phyloP scores from a whole-genome alignment of 2,113 vertebrate genomes.

The Eurypyga helias region DNA sequence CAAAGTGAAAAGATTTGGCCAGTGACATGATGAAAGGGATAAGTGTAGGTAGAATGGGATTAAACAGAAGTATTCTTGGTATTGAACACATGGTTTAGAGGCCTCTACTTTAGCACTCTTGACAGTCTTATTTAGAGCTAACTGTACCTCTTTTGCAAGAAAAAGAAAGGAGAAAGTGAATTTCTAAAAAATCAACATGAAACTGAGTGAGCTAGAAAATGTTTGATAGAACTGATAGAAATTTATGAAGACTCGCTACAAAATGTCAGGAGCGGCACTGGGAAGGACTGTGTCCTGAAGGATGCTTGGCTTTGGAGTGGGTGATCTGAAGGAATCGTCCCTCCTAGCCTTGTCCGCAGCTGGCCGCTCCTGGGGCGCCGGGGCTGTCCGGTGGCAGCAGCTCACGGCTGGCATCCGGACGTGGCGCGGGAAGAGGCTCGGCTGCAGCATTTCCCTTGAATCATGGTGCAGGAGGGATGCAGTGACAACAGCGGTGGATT shows the following conservation, averaged over 20 bases:
- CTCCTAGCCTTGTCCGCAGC: fast-evolving
- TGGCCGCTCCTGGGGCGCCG: not conserved
- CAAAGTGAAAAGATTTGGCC: slow-evolving; percentile 15
- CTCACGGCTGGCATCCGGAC: not conserved
- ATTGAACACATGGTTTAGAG: not conserved
- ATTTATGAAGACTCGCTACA: not conserved
- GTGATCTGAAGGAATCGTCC: fast-evolving
- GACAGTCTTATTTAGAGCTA: not conserved
- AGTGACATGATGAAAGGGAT: not conserved
- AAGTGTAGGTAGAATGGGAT: slow-evolving; percentile 1
- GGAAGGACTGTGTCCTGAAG: not conserved
- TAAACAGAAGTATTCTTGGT: not conserved
- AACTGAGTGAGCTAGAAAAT: not conserved
- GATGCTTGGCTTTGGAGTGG: fast-evolving
- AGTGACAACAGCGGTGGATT: fast-evolving
- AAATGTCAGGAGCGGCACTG: not conserved
- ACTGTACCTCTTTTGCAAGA: not conserved
- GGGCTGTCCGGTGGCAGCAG: not conserved
- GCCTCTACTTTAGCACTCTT: not conserved
- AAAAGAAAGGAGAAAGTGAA: not conserved
- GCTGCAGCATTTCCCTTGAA: fast-evolving
- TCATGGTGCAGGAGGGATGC: fast-evolving
- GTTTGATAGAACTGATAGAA: not conserved
- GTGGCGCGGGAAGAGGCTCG: fast-evolving
- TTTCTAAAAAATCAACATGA: not conserved